Percentiles rank a stretch among this genome's conserved stretches.
These are phyloP conservation scores for Hirudinaria manillensis DNA, from an alignment of 2,888 invertebrate genomes.

Conservation along the genomic window DNA sequence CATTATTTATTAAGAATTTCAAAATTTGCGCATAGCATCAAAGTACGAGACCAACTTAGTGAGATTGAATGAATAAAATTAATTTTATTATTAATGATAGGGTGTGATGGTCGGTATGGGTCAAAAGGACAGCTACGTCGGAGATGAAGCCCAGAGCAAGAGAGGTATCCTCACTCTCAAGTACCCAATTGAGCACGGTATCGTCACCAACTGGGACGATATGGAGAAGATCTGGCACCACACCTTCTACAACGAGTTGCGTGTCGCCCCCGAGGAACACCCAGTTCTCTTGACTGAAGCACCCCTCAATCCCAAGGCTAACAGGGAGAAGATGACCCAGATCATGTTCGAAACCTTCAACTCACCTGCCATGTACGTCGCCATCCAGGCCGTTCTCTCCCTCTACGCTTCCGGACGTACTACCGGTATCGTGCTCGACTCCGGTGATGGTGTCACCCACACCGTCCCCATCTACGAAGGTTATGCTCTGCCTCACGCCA, in stretches of 20 bases:
- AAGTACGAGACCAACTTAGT: no score
- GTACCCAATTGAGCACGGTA: no score
- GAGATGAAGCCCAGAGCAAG: constrained; percentile 50
- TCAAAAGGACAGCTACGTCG: constrained; percentile 47
- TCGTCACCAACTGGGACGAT: no score
- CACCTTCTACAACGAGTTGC: no score
- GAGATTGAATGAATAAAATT: background rate
- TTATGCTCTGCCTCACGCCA: constrained; percentile 41
- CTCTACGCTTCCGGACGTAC: constrained; percentile 62
- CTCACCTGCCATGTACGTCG: constrained; percentile 43
- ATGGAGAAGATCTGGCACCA: no score
- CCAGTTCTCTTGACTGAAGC: no score
- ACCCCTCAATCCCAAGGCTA: constrained; percentile 89
- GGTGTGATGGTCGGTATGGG: constrained; percentile 41
- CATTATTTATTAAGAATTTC: no score
- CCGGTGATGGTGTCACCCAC: constrained; percentile 66
- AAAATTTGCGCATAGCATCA: no score
- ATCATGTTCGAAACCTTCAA: constrained; percentile 41
- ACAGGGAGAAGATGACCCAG: constrained; percentile 81
- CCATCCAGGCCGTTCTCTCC: constrained; percentile 46
- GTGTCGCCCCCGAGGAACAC: no score
- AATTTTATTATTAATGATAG: constrained; percentile 11
- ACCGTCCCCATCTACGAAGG: constrained; percentile 79
- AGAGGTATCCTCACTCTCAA: no score
- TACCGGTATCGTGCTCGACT: constrained; percentile 58